Evolutionary conservation across 2,888 invertebrate species (phyloP), one percentile per base, ranked within the genome.

Genomic region (Drosophila borborema): DNA sequence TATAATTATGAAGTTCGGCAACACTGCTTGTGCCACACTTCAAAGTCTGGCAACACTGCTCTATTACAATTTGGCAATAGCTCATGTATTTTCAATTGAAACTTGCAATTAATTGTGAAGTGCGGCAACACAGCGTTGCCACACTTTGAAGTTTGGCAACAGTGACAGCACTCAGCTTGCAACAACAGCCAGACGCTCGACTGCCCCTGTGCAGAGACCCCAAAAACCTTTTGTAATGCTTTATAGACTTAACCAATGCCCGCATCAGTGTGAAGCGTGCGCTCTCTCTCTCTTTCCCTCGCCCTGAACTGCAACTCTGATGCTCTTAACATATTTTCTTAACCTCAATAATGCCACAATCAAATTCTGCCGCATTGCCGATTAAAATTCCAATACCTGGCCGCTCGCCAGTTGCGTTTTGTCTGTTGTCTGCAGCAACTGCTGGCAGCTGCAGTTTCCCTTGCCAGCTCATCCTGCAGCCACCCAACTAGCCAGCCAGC

Each of bases 341-440:
- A 90, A 77, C 85, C 85, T 77, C 85, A 88, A 85, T 88, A 88
- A 88, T 87, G 89, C 76, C 76, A 67, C 88, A 89, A 85, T 89
- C 88, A 84, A 87, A 81, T 78, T 76, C 56, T 81, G 88, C 82
- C 79, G 88, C 84, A 85, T 74, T 87, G 85, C 80, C 82, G 86
- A 79, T 71, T 87, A 78, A 81, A 87, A 87, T 87, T 77, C 82
- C 81, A 72, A 66, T 74, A 68, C 79, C 82, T 81, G 79, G 81
- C 77, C 60, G 48, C 9, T 66, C 73, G 78, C 72, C 80, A 79
- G 73, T 60, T 60, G 65, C 71, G 63, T 46, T 60, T 63, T 48
- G 62, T 28, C 41, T 46, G 48, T 31, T 60, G 59, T 23, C 28
- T 9, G 28, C 28, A 48, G 45, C 34, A 31, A 38, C 31, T 41